A percentile compares a stretch with the other conserved stretches of the same genome.
phyloP scores from a whole-genome alignment of 2,888 invertebrate genomes.

The Sarcophaga subvicina region DNA sequence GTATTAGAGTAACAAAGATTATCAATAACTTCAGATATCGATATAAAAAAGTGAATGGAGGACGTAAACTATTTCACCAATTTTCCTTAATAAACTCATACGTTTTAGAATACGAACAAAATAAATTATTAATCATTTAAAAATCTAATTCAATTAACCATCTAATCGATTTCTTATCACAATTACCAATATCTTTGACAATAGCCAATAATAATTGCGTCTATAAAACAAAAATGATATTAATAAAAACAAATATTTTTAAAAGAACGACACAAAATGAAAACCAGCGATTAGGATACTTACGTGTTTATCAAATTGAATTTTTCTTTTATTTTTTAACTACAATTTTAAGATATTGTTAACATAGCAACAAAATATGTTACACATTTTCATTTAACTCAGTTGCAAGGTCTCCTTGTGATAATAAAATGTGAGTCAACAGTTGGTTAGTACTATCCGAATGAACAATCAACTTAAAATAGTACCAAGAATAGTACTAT shows the following conservation, averaged over 20 bases:
- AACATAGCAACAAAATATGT: not conserved
- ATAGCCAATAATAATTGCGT: not conserved
- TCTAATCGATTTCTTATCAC: not conserved
- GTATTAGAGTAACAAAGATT: too few species aligned
- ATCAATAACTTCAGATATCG: too few species aligned
- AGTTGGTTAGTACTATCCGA: too few species aligned
- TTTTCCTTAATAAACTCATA: too few species aligned
- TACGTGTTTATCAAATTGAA: too few species aligned
- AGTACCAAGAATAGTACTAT: too few species aligned
- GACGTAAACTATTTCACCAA: too few species aligned
- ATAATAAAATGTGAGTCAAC: not conserved
- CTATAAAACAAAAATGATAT: not conserved
- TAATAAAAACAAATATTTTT: not conserved
- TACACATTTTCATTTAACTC: not conserved
- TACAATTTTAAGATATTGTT: not conserved
- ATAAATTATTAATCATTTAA: not conserved
- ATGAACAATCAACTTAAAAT: too few species aligned
- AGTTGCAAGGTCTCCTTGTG: not conserved
- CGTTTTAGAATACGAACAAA: not conserved
- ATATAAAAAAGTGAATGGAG: too few species aligned
- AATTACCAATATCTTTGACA: not conserved
- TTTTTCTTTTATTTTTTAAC: too few species aligned
- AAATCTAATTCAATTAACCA: not conserved
- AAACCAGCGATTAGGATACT: too few species aligned
- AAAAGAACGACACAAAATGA: too few species aligned